A percentile compares a stretch with the other conserved stretches of the same genome.
Evolutionary conservation across 35 echinoderm and acorn worm species (phyloP).

Genomic region (Stichopus chloronotus): DNA sequence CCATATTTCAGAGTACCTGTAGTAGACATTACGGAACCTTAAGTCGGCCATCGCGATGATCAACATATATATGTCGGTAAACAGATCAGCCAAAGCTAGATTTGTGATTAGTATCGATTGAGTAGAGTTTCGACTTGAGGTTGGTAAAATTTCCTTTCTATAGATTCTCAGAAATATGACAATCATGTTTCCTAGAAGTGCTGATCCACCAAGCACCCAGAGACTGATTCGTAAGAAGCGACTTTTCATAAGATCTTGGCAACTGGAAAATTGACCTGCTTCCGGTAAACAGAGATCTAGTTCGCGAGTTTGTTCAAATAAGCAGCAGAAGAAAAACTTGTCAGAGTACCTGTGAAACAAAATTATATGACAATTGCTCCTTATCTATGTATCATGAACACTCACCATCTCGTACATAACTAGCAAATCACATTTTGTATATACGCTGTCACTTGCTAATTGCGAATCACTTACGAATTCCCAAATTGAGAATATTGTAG

Average conservation of each 20-base stretch:
- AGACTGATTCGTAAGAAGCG: too few relatives aligned
- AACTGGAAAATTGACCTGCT: constrained; percentile 81
- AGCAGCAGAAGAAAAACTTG: constrained; percentile 79
- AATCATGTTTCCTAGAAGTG: constrained; percentile 70
- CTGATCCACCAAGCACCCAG: constrained; percentile 86
- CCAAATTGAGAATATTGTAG: too few relatives aligned
- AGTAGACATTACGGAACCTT: constrained; percentile 53
- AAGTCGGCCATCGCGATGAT: constrained; percentile 63
- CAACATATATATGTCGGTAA: constrained; percentile 69
- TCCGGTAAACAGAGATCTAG: constrained; percentile 60
- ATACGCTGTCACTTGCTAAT: too few relatives aligned
- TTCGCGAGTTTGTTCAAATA: neutral
- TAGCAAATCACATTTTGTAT: too few relatives aligned
- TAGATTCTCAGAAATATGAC: too few relatives aligned
- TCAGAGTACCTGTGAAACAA: constrained; percentile 74
- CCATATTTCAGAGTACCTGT: too few relatives aligned
- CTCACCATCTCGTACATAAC: neutral
- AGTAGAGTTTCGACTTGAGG: too few relatives aligned
- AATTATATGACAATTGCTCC: neutral
- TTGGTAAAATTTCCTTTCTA: too few relatives aligned
- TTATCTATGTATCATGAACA: too few relatives aligned
- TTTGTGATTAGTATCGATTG: too few relatives aligned
- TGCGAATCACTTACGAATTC: too few relatives aligned
- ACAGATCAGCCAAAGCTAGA: constrained; percentile 55
- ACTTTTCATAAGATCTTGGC: constrained; percentile 86